Percentiles rank a stretch among this genome's conserved stretches.
These are phyloP conservation scores for Nothobranchius furzeri DNA, from an alignment of 2,113 vertebrate genomes.

Conservation along the genomic window DNA sequence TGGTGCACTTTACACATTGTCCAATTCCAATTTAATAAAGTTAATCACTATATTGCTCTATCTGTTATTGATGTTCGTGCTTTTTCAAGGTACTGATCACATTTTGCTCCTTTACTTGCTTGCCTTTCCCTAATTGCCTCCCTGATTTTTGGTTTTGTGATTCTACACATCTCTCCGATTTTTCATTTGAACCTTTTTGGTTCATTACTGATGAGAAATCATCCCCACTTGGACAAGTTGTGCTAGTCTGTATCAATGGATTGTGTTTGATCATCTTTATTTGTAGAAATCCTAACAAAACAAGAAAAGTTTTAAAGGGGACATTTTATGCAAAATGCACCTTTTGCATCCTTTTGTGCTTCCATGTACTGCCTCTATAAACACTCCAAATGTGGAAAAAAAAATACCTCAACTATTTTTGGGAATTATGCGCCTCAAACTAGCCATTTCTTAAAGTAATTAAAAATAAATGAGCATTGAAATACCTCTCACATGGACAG, in stretches of 20 bases:
- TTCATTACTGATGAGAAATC: constrained; percentile 21
- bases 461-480: too few species aligned
- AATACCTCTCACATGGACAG: too few species aligned
- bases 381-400: too few species aligned
- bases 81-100: constrained; percentile 6
- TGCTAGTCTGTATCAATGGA: constrained; percentile 10
- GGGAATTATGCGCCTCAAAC: too few species aligned
- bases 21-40: neutral
- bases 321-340: too few species aligned
- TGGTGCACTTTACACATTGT: constrained; percentile 27
- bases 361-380: too few species aligned
- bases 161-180: constrained; percentile 17
- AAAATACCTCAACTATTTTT: too few species aligned
- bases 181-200: constrained; percentile 10
- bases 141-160: constrained; percentile 48
- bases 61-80: neutral
- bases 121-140: constrained; percentile 44
- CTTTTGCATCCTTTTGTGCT: too few species aligned
- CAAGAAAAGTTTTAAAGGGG: too few species aligned
- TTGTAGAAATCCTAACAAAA: constrained; percentile 9
- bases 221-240: constrained; percentile 16
- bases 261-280: neutral
- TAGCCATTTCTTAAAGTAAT: too few species aligned
- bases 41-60: neutral
- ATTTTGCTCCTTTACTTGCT: constrained; percentile 20